Percentiles rank a stretch among this genome's conserved stretches.
These are phyloP conservation scores for Onthophagus sagittarius DNA, from an alignment of 2,888 invertebrate species.

Conservation along the genomic window DNA sequence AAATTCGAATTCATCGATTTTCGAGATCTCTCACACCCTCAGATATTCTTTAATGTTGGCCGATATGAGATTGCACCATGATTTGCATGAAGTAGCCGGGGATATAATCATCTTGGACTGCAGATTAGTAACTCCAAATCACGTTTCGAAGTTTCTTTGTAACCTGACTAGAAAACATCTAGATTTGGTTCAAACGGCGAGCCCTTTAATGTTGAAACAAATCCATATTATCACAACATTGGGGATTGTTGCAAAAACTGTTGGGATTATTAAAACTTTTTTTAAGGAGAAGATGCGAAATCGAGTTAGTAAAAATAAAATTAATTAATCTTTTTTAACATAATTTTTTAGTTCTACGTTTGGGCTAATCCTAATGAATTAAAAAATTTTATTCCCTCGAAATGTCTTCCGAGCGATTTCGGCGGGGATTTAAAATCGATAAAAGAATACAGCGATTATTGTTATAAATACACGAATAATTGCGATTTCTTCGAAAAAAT, in stretches of 20 bases:
- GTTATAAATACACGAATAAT: conserved; percentile 53
- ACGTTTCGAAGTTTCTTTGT: neutral
- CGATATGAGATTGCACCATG: conserved; percentile 52
- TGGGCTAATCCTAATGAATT: conserved; percentile 54
- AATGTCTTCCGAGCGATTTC: conserved; percentile 62
- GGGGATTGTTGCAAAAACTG: neutral
- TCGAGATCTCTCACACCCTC: neutral
- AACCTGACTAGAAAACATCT: neutral
- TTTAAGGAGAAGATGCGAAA: neutral
- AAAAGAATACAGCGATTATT: conserved; percentile 52
- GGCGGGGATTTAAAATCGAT: conserved; percentile 57
- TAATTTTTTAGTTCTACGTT: conserved; percentile 54
- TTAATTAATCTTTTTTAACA: conserved; percentile 18
- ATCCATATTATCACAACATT: neutral
- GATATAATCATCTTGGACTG: neutral
- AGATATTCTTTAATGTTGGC: conserved; percentile 4
- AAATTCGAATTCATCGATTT: neutral
- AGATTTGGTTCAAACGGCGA: neutral
- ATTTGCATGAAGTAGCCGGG: conserved; percentile 32
- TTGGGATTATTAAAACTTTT: neutral
- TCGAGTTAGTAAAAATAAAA: neutral
- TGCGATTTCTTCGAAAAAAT: conserved; percentile 57
- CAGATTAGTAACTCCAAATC: neutral
- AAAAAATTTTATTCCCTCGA: conserved; percentile 55
- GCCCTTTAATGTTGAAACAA: conserved; percentile 4